Evolutionary conservation across 2,113 vertebrate genomes (phyloP).

Genomic region (Micronycteris hirsuta): DNA sequence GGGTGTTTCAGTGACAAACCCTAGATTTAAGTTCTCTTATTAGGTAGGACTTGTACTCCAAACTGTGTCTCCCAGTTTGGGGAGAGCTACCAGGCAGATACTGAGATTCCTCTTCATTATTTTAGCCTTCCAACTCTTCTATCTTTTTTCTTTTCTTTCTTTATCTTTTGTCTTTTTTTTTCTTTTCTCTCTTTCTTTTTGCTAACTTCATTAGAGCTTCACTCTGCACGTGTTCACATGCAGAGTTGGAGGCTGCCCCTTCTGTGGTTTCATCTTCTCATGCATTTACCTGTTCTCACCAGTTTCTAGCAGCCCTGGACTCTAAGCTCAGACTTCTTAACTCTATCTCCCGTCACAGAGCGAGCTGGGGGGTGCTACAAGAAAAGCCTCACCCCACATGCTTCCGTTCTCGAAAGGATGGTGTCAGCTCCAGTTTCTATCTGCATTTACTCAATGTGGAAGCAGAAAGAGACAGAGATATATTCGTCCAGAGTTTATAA

Average conservation of each 20-base stretch:
- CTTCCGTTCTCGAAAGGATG: background rate
- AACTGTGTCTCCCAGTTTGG: background rate
- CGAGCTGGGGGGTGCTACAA: background rate
- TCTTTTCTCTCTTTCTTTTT: background rate
- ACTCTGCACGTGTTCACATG: background rate
- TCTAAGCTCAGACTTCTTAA: background rate
- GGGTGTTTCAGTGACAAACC: background rate
- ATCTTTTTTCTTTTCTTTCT: background rate
- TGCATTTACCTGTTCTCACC: background rate
- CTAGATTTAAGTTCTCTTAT: background rate
- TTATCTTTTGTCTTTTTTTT: background rate
- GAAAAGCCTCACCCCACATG: background rate
- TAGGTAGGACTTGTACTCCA: background rate
- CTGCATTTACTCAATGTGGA: background rate
- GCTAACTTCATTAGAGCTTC: background rate
- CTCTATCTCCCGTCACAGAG: background rate
- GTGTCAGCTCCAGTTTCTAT: background rate
- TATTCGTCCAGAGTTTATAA: background rate
- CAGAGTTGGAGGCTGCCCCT: background rate
- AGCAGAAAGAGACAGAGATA: background rate
- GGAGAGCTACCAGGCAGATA: background rate
- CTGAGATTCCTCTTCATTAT: background rate
- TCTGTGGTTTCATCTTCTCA: background rate
- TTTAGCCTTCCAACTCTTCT: background rate
- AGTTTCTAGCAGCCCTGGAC: background rate